Evolutionary conservation across 2,113 vertebrate species (phyloP).

Genomic region (Promerops cafer): DNA sequence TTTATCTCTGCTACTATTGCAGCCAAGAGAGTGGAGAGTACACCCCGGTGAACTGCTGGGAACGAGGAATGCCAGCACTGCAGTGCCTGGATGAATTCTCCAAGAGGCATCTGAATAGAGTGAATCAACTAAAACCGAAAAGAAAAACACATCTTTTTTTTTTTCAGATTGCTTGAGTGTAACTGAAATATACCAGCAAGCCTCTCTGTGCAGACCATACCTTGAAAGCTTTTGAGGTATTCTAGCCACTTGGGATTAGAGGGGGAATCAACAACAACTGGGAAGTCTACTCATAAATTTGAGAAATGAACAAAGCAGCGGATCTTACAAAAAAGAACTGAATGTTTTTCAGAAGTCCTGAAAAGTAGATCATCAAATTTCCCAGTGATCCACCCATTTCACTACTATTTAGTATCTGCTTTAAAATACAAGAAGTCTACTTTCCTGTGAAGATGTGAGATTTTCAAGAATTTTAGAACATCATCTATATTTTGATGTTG

Average conservation of each 20-base stretch:
- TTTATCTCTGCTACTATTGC: conserved; percentile 82
- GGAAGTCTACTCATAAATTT: not conserved
- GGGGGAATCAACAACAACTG: not conserved
- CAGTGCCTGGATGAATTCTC: conserved; percentile 76
- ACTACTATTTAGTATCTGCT: not conserved
- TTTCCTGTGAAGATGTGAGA: not conserved
- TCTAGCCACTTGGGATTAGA: not conserved
- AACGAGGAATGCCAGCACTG: conserved; percentile 66
- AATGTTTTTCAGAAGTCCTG: not conserved
- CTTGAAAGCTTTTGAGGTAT: not conserved
- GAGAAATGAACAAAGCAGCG: not conserved
- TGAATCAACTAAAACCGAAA: conserved; percentile 75
- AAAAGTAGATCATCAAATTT: not conserved
- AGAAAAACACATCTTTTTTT: not conserved
- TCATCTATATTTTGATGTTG: not conserved
- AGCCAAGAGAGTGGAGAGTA: conserved; percentile 84
- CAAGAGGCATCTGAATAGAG: conserved; percentile 72
- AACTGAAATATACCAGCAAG: not conserved
- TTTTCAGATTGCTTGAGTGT: not conserved
- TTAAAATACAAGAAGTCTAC: not conserved
- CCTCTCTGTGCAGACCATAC: not conserved
- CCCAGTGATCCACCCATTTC: not conserved
- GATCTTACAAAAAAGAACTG: not conserved
- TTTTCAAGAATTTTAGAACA: not conserved
- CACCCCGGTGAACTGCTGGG: conserved; percentile 65